These are phyloP conservation scores for Hyalella azteca DNA, from an alignment of 2,888 invertebrate genomes.

Conservation along the genomic window DNA sequence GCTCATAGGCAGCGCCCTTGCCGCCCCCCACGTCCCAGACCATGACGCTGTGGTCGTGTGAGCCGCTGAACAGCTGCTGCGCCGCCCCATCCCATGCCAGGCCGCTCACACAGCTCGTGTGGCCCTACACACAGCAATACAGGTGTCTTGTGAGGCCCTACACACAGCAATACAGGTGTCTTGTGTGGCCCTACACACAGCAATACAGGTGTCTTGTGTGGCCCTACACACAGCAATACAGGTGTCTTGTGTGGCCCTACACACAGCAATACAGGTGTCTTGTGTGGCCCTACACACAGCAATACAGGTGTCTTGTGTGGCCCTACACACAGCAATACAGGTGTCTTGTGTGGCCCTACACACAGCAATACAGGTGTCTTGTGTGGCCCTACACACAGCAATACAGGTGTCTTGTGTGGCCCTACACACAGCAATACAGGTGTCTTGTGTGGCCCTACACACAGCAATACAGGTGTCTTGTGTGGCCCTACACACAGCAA, in stretches of 20 bases:
- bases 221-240: not conserved
- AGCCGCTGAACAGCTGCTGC: constrained; percentile 92
- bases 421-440: no score
- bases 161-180: no score
- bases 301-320: not conserved
- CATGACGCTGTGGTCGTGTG: constrained; percentile 92
- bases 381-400: not conserved
- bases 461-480: not conserved
- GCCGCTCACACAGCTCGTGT: constrained; percentile 75
- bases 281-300: not conserved
- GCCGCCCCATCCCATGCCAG: constrained; percentile 92
- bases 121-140: constrained; percentile 40
- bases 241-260: not conserved
- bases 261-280: not conserved
- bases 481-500: not conserved
- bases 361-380: not conserved
- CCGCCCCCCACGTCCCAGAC: constrained; percentile 90
- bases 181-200: no score
- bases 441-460: not conserved
- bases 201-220: not conserved
- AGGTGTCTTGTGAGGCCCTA: no score
- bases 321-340: not conserved
- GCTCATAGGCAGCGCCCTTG: constrained; percentile 59
- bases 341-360: not conserved
- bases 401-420: not conserved